Conservation (phyloP, 2,888 invertebrate species). For the Drosophila prostipennis region DNA sequence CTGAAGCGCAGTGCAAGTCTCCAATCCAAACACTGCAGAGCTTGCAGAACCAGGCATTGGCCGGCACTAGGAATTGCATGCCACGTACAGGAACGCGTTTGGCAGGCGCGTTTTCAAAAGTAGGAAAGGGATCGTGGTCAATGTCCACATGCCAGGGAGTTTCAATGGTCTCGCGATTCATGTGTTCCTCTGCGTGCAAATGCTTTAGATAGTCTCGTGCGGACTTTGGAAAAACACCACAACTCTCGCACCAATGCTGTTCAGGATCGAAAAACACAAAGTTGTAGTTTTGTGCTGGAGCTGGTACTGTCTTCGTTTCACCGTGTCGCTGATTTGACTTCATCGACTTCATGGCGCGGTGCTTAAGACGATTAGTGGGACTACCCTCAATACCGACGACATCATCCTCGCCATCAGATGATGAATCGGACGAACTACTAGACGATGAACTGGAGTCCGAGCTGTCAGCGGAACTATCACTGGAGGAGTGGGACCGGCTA, state of each 20-base stretch:
- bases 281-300: slow-evolving; percentile 85
- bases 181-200: slow-evolving; percentile 91
- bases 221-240: slow-evolving; percentile 93
- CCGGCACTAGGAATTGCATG: slow-evolving; percentile 93
- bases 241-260: slow-evolving; percentile 95
- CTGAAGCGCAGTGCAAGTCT: slow-evolving; percentile 93
- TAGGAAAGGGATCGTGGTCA: slow-evolving; percentile 86
- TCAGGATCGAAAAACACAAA: slow-evolving; percentile 95
- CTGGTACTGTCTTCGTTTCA: slow-evolving; percentile 40
- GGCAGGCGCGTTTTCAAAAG: slow-evolving; percentile 88
- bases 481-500: slow-evolving; percentile 55
- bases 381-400: slow-evolving; percentile 72
- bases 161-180: slow-evolving; percentile 83
- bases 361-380: slow-evolving; percentile 83
- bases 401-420: slow-evolving; percentile 65
- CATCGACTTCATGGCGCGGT: slow-evolving; percentile 83
- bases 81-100: slow-evolving; percentile 94
- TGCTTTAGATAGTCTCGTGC: slow-evolving; percentile 94
- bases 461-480: slow-evolving; percentile 67
- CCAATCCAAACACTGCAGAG: slow-evolving; percentile 95
- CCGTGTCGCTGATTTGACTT: slow-evolving; percentile 76
- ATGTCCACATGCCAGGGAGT: slow-evolving; percentile 83
- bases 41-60: slow-evolving; percentile 95
- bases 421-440: slow-evolving; percentile 72
- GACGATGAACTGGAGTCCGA: slow-evolving; percentile 72